Evolutionary conservation across 2,888 invertebrate genomes (phyloP).

Genomic region (Tachina fera): DNA sequence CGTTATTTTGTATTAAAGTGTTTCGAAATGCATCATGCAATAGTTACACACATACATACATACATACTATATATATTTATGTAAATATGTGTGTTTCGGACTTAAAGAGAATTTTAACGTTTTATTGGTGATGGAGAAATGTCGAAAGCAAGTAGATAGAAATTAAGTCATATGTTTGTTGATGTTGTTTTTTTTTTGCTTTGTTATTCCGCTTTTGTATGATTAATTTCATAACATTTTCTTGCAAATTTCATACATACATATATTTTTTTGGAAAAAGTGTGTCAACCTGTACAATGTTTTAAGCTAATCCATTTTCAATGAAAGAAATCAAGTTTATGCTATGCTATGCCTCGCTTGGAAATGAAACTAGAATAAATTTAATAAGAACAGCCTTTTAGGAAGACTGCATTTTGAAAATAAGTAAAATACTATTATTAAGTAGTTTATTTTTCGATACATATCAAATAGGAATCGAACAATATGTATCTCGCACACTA

Average conservation of each 20-base stretch:
- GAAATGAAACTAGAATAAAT: too few species aligned
- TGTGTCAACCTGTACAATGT: background rate
- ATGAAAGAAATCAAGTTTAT: too few species aligned
- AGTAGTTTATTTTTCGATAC: too few species aligned
- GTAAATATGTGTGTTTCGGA: background rate
- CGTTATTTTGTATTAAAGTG: conserved; percentile 1
- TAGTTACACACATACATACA: too few species aligned
- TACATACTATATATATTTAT: too few species aligned
- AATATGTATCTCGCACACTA: too few species aligned
- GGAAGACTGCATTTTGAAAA: too few species aligned
- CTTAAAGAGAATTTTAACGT: conserved; percentile 8
- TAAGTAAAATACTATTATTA: too few species aligned
- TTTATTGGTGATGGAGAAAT: conserved; percentile 12
- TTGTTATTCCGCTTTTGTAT: background rate
- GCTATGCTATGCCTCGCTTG: too few species aligned
- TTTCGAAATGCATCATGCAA: conserved; percentile 20
- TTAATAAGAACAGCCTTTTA: too few species aligned
- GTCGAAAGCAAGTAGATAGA: conserved; percentile 8
- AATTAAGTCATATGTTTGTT: conserved; percentile 43
- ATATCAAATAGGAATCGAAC: too few species aligned
- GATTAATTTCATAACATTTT: conserved; percentile 19
- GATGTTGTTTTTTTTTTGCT: background rate
- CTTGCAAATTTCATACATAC: background rate
- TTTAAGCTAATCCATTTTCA: background rate
- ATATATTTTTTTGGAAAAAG: conserved; percentile 1